Base-by-base conservation (phyloP, 2,797 vertebrate species). In the Halcyon smyrnensis region DNA sequence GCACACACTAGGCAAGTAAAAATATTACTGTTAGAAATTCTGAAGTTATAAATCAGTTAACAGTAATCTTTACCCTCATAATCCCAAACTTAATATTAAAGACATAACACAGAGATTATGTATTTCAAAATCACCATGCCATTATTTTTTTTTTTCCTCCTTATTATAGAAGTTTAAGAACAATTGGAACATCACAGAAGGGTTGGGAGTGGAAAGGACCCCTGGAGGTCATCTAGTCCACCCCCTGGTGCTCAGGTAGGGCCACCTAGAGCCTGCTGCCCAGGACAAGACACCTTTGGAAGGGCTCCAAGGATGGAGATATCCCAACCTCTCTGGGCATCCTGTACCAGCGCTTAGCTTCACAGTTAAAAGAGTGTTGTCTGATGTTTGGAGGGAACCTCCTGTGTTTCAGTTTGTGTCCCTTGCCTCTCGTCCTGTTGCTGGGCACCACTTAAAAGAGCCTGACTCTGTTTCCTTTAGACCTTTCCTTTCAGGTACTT, bases 1-100 rank as follows among this genome's bases (percentile, higher is more conserved):
- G 28, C 9, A 18, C 56, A 76, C 9, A n/a, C 13, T 46, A 91
- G 41, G 37, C 63, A 84, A 87, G 34, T 21, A 56, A 62, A 93
- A 84, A 65, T 9, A 90, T 23, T 73, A 59, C 30, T 87, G 57
- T 82, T 48, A 91, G 54, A 92, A 92, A 86, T 17, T 43, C 50
- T 17, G 36, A 17, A 79, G 30, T 73, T 88, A 64, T 30, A 79
- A 79, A 51, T 41, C 2, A 93, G 86, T 67, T 67, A 80, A 81
- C 14, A 37, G 12, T 24, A 6, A 92, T 18, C 32, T 93, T 95
- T 68, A 84, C 8, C 32, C 3, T 75, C 3, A 0, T n/a, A 68
- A 88, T 15, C 81, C 46, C 30, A 73, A 93, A 87, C 24, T 62
- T 30, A 62, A 5, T 70, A 82, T 17, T 67, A 48, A 78, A 45